These are phyloP conservation scores for Micromys minutus DNA, from an alignment of 2,113 vertebrate genomes.

Conservation along the genomic window DNA sequence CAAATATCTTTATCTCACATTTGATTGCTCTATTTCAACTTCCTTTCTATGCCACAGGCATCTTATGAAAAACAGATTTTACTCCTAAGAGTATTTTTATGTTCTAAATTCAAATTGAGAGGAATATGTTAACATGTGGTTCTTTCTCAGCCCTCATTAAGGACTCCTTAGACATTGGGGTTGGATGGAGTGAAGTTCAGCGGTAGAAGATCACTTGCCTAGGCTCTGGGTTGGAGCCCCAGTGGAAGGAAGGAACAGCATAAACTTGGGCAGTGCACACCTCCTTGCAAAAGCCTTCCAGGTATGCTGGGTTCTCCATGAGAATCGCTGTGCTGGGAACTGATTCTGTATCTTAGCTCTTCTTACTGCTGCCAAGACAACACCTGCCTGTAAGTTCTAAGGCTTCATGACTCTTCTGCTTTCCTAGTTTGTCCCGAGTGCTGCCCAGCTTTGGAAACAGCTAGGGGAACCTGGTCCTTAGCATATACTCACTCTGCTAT, in stretches of 20 bases:
- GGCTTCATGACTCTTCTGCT: neutral
- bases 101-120: conserved; percentile 4
- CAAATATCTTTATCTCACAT: conserved; percentile 46
- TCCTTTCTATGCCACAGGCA: neutral
- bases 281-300: neutral
- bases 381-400: conserved; percentile 8
- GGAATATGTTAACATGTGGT: neutral
- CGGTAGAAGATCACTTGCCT: no score
- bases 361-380: conserved; percentile 27
- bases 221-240: no score
- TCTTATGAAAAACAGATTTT: conserved; percentile 6
- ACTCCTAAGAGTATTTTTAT: neutral
- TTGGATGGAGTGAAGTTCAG: neutral
- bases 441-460: conserved; percentile 49
- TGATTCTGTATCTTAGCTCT: neutral
- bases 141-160: conserved; percentile 34
- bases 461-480: neutral
- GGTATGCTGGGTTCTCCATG: neutral
- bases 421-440: neutral
- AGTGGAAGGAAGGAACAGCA: neutral
- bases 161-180: neutral
- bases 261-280: neutral
- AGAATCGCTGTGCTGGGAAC: neutral
- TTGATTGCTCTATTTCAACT: neutral
- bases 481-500: neutral